Percentiles rank a stretch among this genome's conserved stretches.
phyloP scores from a whole-genome alignment of 2,113 vertebrate species.

The Progne subis region DNA sequence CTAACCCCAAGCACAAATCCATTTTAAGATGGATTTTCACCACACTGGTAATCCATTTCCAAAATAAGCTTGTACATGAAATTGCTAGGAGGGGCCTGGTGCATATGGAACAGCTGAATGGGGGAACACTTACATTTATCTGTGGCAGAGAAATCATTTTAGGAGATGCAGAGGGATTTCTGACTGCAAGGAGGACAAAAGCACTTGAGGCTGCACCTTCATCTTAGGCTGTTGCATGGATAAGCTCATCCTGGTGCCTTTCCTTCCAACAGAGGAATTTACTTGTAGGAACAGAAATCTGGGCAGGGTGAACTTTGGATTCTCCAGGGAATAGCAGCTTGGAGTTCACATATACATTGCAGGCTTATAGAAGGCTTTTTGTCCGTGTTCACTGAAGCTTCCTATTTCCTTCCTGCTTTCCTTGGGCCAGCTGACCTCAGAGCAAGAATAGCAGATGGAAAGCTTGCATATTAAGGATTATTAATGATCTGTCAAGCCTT shows the following conservation, averaged over 20 bases:
- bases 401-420: constrained; percentile 49
- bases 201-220: background rate
- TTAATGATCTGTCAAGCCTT: constrained; percentile 25
- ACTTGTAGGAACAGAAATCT: background rate
- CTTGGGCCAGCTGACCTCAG: constrained; percentile 23
- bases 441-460: constrained; percentile 42
- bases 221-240: background rate
- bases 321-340: background rate
- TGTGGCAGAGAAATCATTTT: background rate
- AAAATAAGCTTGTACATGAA: background rate
- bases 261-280: background rate
- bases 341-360: background rate
- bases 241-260: constrained; percentile 1
- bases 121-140: background rate
- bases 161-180: background rate
- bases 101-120: background rate
- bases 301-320: background rate
- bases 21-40: background rate
- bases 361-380: constrained; percentile 44
- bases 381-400: constrained; percentile 28
- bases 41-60: background rate
- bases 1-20: background rate
- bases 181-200: background rate
- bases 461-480: background rate
- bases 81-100: background rate